phyloP scores from a whole-genome alignment of 2,797 vertebrate genomes.

The Babyrousa celebensis region DNA sequence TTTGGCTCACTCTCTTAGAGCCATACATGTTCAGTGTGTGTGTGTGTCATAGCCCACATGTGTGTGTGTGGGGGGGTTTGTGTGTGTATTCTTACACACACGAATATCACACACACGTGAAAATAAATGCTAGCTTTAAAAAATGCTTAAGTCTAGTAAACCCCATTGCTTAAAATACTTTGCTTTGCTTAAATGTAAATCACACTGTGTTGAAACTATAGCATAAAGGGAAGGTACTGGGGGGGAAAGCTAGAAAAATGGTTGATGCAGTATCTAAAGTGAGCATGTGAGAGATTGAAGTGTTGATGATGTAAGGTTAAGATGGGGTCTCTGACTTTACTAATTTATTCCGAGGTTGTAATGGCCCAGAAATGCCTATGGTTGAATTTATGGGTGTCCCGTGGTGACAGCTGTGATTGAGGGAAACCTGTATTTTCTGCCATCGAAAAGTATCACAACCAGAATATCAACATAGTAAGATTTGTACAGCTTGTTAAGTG shows the following conservation, averaged over 20 bases:
- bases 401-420: neutral
- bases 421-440: neutral
- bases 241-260: neutral
- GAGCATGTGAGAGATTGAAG: neutral
- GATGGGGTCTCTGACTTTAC: neutral
- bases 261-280: neutral
- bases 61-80: neutral
- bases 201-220: neutral
- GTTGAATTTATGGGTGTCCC: neutral
- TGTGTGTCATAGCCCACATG: neutral
- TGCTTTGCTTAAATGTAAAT: constrained; percentile 18
- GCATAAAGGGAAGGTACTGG: neutral
- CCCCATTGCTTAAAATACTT: neutral
- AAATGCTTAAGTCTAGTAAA: neutral
- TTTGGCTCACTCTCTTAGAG: neutral
- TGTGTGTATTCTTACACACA: neutral
- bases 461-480: neutral
- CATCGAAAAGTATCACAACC: neutral
- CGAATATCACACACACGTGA: neutral
- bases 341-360: neutral
- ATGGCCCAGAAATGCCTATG: neutral
- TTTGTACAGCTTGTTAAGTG: neutral
- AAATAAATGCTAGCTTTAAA: constrained; percentile 25
- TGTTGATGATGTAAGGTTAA: neutral
- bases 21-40: neutral